phyloP scores from a whole-genome alignment of 2,113 vertebrate species.

The Anser cygnoides region DNA sequence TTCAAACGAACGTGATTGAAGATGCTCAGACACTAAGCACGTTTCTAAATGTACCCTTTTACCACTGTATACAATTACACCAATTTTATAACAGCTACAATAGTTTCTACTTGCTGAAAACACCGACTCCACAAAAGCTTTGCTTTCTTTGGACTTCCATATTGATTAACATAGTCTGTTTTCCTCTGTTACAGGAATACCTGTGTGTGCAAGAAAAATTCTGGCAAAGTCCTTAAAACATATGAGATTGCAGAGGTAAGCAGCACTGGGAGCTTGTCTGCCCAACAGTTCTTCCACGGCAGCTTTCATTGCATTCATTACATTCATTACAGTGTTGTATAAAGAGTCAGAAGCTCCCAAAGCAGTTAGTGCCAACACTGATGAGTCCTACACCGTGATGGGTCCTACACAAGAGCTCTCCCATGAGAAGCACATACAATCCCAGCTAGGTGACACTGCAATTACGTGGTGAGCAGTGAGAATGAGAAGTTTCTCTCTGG shows the following conservation, averaged over 20 bases:
- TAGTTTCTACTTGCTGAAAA: background rate
- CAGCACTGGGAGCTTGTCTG: background rate
- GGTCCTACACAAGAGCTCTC: background rate
- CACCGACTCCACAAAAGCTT: background rate
- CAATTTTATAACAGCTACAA: background rate
- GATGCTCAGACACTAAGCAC: background rate
- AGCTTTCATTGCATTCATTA: background rate
- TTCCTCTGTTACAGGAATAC: background rate
- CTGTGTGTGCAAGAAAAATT: background rate
- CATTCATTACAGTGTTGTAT: background rate
- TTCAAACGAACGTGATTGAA: background rate
- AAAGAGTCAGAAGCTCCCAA: background rate
- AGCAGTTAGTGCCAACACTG: background rate
- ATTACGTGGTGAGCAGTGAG: background rate
- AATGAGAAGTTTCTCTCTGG: background rate
- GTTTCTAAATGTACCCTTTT: background rate
- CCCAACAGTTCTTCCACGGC: background rate
- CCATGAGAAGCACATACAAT: background rate
- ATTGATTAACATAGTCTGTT: background rate
- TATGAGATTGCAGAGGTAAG: fast-evolving
- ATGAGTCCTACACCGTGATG: background rate
- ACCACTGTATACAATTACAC: background rate
- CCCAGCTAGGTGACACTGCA: background rate
- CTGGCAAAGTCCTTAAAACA: background rate
- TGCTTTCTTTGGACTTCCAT: background rate